Conservation (phyloP, 2,888 invertebrate species). For the Pharmacophagus antenor region DNA sequence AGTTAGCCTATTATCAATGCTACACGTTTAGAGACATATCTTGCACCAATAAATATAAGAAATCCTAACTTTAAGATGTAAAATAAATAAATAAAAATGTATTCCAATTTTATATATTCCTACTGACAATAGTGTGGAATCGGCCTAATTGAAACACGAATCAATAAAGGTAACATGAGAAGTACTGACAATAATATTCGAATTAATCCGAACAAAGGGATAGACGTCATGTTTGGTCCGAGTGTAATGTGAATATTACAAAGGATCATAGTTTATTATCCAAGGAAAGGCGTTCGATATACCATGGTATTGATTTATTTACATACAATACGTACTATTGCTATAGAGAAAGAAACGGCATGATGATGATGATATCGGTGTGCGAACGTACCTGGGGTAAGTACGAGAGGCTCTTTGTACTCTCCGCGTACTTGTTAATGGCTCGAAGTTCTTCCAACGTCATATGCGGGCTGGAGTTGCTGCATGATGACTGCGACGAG, state of each 20-base stretch:
- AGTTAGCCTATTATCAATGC: too few relatives aligned
- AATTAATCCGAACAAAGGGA: background rate
- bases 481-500: constrained; percentile 86
- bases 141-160: background rate
- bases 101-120: too few relatives aligned
- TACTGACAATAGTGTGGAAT: constrained; percentile 16
- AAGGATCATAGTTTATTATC: too few relatives aligned
- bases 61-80: too few relatives aligned
- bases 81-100: too few relatives aligned
- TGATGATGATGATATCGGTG: constrained; percentile 1
- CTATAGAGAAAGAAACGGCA: background rate
- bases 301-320: background rate
- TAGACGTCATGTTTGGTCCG: background rate
- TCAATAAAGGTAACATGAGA: background rate
- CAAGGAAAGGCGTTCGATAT: background rate
- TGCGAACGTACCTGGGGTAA: constrained; percentile 89
- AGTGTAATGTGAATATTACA: too few relatives aligned
- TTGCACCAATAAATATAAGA: too few relatives aligned
- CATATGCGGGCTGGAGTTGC: constrained; percentile 84
- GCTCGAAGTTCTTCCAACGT: constrained; percentile 91
- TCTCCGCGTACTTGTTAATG: constrained; percentile 94
- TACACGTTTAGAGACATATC: too few relatives aligned
- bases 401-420: constrained; percentile 94
- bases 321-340: background rate
- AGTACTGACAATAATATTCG: background rate